Conservation (phyloP, 2,888 invertebrate genomes). For the Trichogramma evanescens region DNA sequence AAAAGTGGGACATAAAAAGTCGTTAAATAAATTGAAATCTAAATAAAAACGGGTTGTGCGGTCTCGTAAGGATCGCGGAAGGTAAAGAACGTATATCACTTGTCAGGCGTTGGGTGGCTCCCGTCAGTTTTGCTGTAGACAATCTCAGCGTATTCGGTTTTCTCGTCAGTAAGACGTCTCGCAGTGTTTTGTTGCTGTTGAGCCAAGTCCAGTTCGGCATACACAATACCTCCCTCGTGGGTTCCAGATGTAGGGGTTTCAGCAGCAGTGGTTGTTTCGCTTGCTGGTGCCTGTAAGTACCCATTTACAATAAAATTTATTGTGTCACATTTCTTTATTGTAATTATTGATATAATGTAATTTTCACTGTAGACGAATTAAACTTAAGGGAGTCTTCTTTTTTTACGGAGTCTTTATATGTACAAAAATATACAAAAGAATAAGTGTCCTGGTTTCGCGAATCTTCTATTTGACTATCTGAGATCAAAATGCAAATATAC, state of each 20-base stretch:
- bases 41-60: no score
- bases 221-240: slow-evolving; percentile 35
- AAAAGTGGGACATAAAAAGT: no score
- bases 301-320: no score
- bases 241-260: not conserved
- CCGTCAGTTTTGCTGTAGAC: slow-evolving; percentile 59
- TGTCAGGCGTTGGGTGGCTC: slow-evolving; percentile 22
- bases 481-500: not conserved
- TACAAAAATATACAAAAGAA: not conserved
- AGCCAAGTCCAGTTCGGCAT: slow-evolving; percentile 43
- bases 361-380: not conserved
- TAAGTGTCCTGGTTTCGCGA: no score
- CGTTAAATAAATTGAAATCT: no score
- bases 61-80: no score
- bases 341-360: no score
- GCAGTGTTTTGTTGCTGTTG: slow-evolving; percentile 36
- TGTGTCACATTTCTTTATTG: no score
- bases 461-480: not conserved
- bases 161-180: slow-evolving; percentile 53
- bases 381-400: not conserved
- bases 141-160: slow-evolving; percentile 76
- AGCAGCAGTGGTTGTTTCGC: slow-evolving; percentile 4
- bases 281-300: not conserved
- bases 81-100: slow-evolving; percentile 23
- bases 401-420: not conserved